Evolutionary conservation across 2,888 invertebrate species (phyloP).

Genomic region (Agrochola circellaris): DNA sequence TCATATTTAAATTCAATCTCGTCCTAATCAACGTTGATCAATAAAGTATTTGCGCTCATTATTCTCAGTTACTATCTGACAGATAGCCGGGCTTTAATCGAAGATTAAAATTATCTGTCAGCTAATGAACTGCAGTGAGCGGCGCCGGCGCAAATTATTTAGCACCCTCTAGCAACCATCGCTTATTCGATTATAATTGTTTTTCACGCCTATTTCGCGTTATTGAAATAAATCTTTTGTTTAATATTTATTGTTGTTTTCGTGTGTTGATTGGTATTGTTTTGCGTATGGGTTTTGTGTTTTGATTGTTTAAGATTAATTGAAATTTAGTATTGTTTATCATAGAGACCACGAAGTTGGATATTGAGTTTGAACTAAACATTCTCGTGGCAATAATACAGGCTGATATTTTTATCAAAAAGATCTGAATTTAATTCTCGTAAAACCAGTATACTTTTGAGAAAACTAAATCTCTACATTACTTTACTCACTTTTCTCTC

Average conservation of each 20-base stretch:
- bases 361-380: background rate
- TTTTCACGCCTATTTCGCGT: conserved; percentile 88
- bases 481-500: background rate
- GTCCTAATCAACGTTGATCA: conserved; percentile 61
- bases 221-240: conserved; percentile 88
- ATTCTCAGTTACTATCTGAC: conserved; percentile 79
- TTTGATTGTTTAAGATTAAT: conserved; percentile 35
- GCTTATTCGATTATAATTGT: conserved; percentile 87
- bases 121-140: conserved; percentile 77
- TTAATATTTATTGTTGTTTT: conserved; percentile 82
- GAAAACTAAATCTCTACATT: too few species aligned
- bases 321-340: background rate
- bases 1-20: conserved; percentile 56
- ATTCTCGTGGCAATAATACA: background rate
- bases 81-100: conserved; percentile 84
- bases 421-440: background rate
- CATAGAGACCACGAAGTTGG: background rate
- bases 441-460: background rate
- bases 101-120: conserved; percentile 88
- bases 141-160: conserved; percentile 79
- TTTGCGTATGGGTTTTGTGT: conserved; percentile 48
- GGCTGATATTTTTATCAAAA: background rate
- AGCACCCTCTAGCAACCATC: conserved; percentile 77
- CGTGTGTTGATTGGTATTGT: conserved; percentile 67
- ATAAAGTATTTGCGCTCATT: conserved; percentile 76